A percentile compares a stretch with the other conserved stretches of the same genome.
Conservation (phyloP, 92 coral and sea anemone genomes). For the Epizoanthus stellaris region DNA sequence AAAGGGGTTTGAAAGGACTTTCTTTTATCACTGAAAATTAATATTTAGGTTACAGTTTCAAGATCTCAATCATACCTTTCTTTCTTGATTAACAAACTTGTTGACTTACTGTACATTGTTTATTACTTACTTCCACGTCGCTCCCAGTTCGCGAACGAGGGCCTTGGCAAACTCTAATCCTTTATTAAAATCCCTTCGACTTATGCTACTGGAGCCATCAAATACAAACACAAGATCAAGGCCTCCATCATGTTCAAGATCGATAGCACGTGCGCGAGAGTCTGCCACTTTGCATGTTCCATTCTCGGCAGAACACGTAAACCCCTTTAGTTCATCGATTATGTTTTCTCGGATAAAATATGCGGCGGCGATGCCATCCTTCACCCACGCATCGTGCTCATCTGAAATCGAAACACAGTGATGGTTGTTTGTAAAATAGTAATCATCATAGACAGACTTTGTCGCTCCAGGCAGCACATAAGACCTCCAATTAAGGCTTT, state of each 20-base stretch:
- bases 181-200: constrained; percentile 55
- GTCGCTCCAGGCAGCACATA: no score
- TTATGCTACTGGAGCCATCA: constrained; percentile 70
- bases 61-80: not conserved
- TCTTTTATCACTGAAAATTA: not conserved
- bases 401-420: not conserved
- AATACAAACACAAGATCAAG: constrained; percentile 75
- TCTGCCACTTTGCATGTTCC: not conserved
- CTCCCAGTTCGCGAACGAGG: constrained; percentile 59
- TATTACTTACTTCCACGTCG: constrained; percentile 37
- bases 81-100: no score
- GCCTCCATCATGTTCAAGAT: constrained; percentile 63
- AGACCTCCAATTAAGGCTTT: no score
- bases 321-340: not conserved
- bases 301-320: not conserved
- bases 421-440: not conserved
- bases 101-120: no score
- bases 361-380: not conserved
- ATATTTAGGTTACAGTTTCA: not conserved
- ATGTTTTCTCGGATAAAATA: constrained; percentile 1
- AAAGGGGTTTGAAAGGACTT: no score
- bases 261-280: constrained; percentile 51
- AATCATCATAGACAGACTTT: no score
- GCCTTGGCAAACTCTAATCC: constrained; percentile 78
- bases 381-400: constrained; percentile 9